Evolutionary conservation across 2,797 vertebrate genomes (phyloP).

Genomic region (Peromyscus eremicus): DNA sequence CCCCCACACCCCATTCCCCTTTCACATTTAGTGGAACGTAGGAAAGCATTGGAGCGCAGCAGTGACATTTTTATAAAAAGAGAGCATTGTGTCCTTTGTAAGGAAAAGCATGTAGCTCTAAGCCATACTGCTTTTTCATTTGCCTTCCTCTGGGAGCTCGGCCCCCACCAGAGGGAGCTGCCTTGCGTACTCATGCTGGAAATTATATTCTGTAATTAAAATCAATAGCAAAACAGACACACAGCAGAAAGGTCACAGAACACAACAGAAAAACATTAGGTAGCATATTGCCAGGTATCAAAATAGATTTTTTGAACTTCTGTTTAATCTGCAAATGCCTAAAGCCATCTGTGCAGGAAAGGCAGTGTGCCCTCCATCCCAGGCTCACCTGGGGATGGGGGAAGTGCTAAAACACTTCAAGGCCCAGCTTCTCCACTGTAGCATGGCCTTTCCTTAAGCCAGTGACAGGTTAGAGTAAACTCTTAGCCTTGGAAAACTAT

Average conservation of each 20-base stretch:
- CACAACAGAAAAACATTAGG: constrained; percentile 89
- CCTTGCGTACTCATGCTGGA: constrained; percentile 92
- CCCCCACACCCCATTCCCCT: constrained; percentile 20
- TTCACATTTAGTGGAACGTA: constrained; percentile 39
- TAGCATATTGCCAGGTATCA: constrained; percentile 91
- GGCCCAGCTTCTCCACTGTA: not conserved
- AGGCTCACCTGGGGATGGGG: not conserved
- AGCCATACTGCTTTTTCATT: constrained; percentile 87
- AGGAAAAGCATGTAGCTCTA: constrained; percentile 86
- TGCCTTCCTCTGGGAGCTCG: constrained; percentile 88
- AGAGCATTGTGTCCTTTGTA: constrained; percentile 87
- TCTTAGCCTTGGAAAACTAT: not conserved
- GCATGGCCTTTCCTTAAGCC: not conserved
- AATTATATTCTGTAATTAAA: constrained; percentile 96
- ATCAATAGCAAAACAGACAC: constrained; percentile 97
- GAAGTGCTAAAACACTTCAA: constrained; percentile 10
- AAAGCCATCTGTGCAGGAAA: constrained; percentile 78
- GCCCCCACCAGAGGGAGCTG: constrained; percentile 91
- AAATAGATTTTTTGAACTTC: constrained; percentile 93
- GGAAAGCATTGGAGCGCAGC: constrained; percentile 55
- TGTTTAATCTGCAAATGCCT: constrained; percentile 91
- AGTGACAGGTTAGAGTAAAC: not conserved
- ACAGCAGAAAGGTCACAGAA: constrained; percentile 95
- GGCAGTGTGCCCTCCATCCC: not conserved
- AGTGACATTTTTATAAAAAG: constrained; percentile 89